Evolutionary conservation across 2,113 vertebrate species (phyloP).

Genomic region (Rhodinocichla rosea): DNA sequence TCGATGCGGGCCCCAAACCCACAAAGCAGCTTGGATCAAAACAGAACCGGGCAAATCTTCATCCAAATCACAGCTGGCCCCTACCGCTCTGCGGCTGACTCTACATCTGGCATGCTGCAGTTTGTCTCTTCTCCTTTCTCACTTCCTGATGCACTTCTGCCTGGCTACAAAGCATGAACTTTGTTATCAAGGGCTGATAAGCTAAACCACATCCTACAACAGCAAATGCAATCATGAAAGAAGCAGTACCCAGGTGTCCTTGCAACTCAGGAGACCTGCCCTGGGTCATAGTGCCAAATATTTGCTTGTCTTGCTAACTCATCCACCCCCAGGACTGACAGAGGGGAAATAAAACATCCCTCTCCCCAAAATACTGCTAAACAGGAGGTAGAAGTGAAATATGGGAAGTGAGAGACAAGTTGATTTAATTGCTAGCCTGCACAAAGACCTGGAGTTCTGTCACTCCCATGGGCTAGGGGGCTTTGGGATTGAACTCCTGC

Average conservation of each 20-base stretch:
- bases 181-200: slow-evolving; percentile 41
- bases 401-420: background rate
- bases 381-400: background rate
- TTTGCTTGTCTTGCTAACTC: background rate
- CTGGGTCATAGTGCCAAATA: background rate
- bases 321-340: background rate
- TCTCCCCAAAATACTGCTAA: background rate
- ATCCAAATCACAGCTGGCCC: background rate
- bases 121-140: background rate
- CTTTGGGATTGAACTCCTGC: background rate
- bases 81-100: accelerated
- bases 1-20: background rate
- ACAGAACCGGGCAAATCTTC: background rate
- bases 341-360: background rate
- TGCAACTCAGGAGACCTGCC: background rate
- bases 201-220: background rate
- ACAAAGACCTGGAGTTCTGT: background rate
- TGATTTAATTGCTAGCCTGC: background rate
- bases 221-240: background rate
- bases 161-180: background rate
- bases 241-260: background rate
- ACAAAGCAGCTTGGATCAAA: background rate
- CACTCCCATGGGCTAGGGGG: accelerated
- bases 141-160: slow-evolving; percentile 12
- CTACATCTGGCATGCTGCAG: background rate